phyloP scores from a whole-genome alignment of 2,113 vertebrate species.

The Poeciliopsis prolifica region DNA sequence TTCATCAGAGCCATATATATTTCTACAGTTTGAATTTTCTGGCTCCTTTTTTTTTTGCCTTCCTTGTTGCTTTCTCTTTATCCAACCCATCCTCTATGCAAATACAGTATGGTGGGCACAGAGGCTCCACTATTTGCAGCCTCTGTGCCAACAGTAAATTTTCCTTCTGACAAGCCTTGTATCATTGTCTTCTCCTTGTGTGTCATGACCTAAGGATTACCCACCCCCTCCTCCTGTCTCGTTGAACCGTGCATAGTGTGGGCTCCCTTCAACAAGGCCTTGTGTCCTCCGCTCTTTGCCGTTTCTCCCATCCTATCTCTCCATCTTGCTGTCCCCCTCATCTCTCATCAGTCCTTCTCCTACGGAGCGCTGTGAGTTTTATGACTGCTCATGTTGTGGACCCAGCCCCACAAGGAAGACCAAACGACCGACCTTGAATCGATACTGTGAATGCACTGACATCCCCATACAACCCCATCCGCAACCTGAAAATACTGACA shows the following conservation, averaged over 20 bases:
- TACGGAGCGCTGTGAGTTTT: constrained; percentile 41
- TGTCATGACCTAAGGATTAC: constrained; percentile 34
- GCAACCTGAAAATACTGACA: constrained; percentile 9
- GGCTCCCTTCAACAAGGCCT: constrained; percentile 64
- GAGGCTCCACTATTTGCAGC: constrained; percentile 57
- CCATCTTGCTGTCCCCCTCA: constrained; percentile 21
- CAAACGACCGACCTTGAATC: constrained; percentile 48
- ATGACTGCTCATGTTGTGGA: constrained; percentile 34
- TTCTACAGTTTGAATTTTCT: not conserved
- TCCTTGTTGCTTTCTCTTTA: not conserved
- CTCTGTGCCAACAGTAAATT: constrained; percentile 64
- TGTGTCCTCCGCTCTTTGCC: constrained; percentile 39
- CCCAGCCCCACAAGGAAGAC: constrained; percentile 45
- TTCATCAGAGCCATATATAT: not conserved
- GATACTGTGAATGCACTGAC: constrained; percentile 38
- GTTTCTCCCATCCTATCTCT: constrained; percentile 12
- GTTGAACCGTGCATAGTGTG: constrained; percentile 63
- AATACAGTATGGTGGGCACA: constrained; percentile 44
- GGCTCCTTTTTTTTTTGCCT: not conserved
- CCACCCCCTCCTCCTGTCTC: constrained; percentile 20
- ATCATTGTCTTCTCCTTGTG: constrained; percentile 58
- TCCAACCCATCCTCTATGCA: constrained; percentile 36
- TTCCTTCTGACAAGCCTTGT: constrained; percentile 59
- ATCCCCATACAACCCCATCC: not conserved
- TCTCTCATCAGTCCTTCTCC: constrained; percentile 17